A percentile compares a stretch with the other conserved stretches of the same genome.
phyloP scores from a whole-genome alignment of 2,797 vertebrate genomes.

The Xiphorhynchus erythropygius region DNA sequence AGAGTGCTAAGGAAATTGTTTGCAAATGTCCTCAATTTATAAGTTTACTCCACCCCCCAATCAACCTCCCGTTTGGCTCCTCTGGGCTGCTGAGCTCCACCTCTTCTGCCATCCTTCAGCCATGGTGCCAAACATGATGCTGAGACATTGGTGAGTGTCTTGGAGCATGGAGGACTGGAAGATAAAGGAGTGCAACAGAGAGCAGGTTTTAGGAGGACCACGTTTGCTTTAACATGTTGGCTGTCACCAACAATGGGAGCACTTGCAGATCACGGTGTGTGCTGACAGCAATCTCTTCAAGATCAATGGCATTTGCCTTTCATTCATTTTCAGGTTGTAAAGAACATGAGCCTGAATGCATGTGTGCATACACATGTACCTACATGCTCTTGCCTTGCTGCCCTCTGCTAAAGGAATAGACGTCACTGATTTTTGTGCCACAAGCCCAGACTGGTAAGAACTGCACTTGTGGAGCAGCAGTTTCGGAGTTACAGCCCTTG shows the following conservation, averaged over 20 bases:
- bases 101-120: neutral
- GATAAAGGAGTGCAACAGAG: neutral
- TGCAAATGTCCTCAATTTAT: conserved; percentile 37
- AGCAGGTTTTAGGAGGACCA: neutral
- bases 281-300: neutral
- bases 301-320: neutral
- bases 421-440: neutral
- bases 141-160: neutral
- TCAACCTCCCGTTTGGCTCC: neutral
- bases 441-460: conserved; percentile 1
- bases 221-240: accelerated
- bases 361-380: neutral
- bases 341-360: accelerated
- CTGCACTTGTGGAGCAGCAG: neutral
- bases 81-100: neutral
- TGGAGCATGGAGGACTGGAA: neutral
- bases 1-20: conserved; percentile 41
- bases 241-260: neutral
- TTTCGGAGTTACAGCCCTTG: neutral
- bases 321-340: neutral
- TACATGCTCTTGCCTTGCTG: neutral
- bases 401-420: neutral
- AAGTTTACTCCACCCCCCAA: neutral
- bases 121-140: accelerated
- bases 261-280: neutral